Evolutionary conservation across 2,113 vertebrate species (phyloP).

Genomic region (Tenrec ecaudatus): DNA sequence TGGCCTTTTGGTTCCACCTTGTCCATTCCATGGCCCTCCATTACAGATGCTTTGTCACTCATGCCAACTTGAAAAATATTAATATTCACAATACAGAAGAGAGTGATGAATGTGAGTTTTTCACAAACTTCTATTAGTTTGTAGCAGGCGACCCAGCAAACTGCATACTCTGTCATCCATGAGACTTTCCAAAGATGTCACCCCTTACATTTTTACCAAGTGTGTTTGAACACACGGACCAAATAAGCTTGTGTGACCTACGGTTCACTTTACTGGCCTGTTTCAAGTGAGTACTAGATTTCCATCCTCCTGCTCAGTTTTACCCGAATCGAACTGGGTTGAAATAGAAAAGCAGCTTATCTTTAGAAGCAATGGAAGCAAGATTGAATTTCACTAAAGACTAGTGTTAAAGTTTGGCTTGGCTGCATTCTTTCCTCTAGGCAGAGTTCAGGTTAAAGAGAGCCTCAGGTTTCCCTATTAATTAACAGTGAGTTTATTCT

Average conservation of each 20-base stretch:
- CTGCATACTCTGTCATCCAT: constrained; percentile 28
- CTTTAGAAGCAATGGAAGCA: constrained; percentile 67
- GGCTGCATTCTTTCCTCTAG: constrained; percentile 46
- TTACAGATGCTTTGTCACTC: constrained; percentile 16
- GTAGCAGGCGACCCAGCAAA: constrained; percentile 11
- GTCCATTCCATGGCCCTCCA: not conserved
- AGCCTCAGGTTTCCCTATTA: constrained; percentile 53
- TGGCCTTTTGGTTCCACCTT: constrained; percentile 8
- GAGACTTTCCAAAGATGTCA: constrained; percentile 28
- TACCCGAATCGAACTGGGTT: constrained; percentile 31
- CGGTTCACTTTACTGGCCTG: constrained; percentile 25
- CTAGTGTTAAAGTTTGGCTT: constrained; percentile 48
- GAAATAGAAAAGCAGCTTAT: constrained; percentile 66
- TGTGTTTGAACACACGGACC: constrained; percentile 1
- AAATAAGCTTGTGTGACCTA: not conserved
- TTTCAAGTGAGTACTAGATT: constrained; percentile 58
- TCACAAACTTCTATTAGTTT: constrained; percentile 19
- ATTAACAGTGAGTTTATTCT: constrained; percentile 34
- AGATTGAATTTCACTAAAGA: constrained; percentile 62
- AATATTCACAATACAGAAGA: constrained; percentile 59
- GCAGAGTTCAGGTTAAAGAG: constrained; percentile 37
- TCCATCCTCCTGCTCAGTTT: constrained; percentile 55
- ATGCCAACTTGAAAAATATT: constrained; percentile 44
- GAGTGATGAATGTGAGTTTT: constrained; percentile 22
- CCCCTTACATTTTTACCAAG: constrained; percentile 38